A percentile compares a stretch with the other conserved stretches of the same genome.
Conservation (phyloP, 1,140 invertebrate species). For the Halictus rubicundus region DNA sequence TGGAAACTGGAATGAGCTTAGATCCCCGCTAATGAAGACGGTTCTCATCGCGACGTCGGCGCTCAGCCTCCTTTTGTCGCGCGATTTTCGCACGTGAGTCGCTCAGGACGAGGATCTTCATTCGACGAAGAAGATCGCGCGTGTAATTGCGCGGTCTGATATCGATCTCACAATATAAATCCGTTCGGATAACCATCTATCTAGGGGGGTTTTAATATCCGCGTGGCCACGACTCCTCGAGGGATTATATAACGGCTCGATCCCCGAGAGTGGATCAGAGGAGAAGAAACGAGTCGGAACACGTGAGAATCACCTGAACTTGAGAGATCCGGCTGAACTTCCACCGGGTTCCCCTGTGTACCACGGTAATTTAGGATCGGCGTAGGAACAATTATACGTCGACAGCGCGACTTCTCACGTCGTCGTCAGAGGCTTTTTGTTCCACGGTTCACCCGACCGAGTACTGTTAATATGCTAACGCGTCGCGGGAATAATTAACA, state of each 20-base stretch:
- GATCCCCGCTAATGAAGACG: constrained; percentile 47
- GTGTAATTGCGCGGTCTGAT: constrained; percentile 65
- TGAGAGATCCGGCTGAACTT: constrained; percentile 41
- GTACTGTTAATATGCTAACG: constrained; percentile 39
- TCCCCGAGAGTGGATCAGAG: background rate
- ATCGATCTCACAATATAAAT: constrained; percentile 8
- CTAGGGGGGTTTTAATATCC: background rate
- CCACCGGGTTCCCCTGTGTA: background rate
- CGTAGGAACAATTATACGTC: constrained; percentile 35
- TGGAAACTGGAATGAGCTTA: background rate
- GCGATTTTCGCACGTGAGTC: constrained; percentile 60
- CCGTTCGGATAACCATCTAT: background rate
- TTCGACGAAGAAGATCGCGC: background rate
- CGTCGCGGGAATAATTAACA: constrained; percentile 26
- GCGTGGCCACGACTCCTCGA: background rate
- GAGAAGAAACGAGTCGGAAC: background rate
- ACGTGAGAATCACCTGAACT: constrained; percentile 69
- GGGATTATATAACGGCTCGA: constrained; percentile 31
- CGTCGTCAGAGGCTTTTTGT: constrained; percentile 18
- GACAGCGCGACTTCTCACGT: constrained; percentile 37
- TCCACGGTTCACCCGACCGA: background rate
- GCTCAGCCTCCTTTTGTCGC: background rate
- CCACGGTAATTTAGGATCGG: constrained; percentile 40
- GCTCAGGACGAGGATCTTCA: constrained; percentile 47
- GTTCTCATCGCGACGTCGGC: constrained; percentile 30